Evolutionary conservation across 2,797 vertebrate species (phyloP), one percentile per base, ranked within the genome.

Genomic region (Clarias fuscus): DNA sequence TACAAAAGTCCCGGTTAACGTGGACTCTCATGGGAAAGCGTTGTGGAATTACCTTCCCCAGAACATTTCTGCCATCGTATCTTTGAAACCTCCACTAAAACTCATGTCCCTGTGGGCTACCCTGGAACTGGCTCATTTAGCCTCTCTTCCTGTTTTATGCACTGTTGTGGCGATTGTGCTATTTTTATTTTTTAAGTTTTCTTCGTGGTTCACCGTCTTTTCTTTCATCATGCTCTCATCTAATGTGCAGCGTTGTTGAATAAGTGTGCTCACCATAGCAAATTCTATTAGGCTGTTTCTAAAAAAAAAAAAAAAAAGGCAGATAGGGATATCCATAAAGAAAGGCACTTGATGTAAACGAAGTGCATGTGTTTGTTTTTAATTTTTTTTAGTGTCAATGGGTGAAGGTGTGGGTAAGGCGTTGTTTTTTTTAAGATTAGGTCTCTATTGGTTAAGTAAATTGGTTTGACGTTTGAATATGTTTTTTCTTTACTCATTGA

Each of bases 141-240:
- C 84, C 76, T 56, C 48, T 68, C 84, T 85, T 85, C 84, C 65
- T 80, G 76, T 85, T 85, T 61, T 20, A 68, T 68, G 64, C 64
- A 14, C 64, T 68, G 64, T 68, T 82, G 61, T 81, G 40, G 61
- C 48, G 78, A 81, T 81, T 43, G 24, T 11, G 40, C 64, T 82
- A 68, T 82, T 68, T 82, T 56, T 68, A 65, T 43, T 82, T 82
- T 82, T 56, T 82, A 65, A 27, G 8, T 24, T 67, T 67, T 82
- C 40, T 67, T 81, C 53, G 40, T 65, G 40, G 62, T 67, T 30
- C 7, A 64, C 17, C 20, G 17, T 68, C 7, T 48, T 48, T 81
- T 48, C 24, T 68, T 82, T 82, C 53, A 43, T 67, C 8, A 68
- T 53, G n/a, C 33, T 24, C 61, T 64, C 11, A 4, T 40, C 7